Percentiles rank a stretch among this genome's conserved stretches.
Conservation (phyloP, 2,888 invertebrate genomes). For the Pyrocoelia pectoralis region DNA sequence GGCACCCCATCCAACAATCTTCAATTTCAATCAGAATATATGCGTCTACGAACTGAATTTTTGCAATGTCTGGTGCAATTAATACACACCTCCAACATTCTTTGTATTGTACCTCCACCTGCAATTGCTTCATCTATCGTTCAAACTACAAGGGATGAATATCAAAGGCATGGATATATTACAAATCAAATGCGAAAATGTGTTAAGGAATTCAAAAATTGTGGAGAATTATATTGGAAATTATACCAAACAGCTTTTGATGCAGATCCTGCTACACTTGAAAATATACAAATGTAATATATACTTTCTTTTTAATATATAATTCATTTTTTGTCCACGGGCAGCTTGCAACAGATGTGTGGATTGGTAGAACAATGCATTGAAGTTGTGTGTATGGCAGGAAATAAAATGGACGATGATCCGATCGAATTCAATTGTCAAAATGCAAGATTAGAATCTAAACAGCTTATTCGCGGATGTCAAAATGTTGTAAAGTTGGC, state of each 20-base stretch:
- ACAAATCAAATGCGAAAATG: slow-evolving; percentile 81
- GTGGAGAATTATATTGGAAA: slow-evolving; percentile 77
- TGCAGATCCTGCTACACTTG: slow-evolving; percentile 80
- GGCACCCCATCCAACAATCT: slow-evolving; percentile 70
- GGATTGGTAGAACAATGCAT: slow-evolving; percentile 77
- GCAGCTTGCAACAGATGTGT: slow-evolving; percentile 78
- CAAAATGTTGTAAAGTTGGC: slow-evolving; percentile 57
- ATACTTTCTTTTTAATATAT: neutral
- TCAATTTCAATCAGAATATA: slow-evolving; percentile 80
- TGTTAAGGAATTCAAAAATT: slow-evolving; percentile 73
- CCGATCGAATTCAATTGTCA: slow-evolving; percentile 56
- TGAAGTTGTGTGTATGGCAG: slow-evolving; percentile 71
- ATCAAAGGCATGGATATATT: slow-evolving; percentile 80
- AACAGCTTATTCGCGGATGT: slow-evolving; percentile 59
- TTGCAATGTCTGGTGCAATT: slow-evolving; percentile 73
- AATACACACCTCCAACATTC: slow-evolving; percentile 74
- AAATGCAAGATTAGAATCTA: slow-evolving; percentile 59
- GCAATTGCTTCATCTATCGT: slow-evolving; percentile 88
- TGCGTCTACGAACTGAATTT: slow-evolving; percentile 77
- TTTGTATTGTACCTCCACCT: slow-evolving; percentile 91
- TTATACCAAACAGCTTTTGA: slow-evolving; percentile 86
- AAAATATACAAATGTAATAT: slow-evolving; percentile 74
- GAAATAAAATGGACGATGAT: slow-evolving; percentile 51
- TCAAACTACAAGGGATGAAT: slow-evolving; percentile 78
- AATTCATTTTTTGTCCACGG: too few species aligned